Percentiles rank a stretch among this genome's conserved stretches.
Conservation (phyloP, 2,113 vertebrate species). For the Zingel zingel region DNA sequence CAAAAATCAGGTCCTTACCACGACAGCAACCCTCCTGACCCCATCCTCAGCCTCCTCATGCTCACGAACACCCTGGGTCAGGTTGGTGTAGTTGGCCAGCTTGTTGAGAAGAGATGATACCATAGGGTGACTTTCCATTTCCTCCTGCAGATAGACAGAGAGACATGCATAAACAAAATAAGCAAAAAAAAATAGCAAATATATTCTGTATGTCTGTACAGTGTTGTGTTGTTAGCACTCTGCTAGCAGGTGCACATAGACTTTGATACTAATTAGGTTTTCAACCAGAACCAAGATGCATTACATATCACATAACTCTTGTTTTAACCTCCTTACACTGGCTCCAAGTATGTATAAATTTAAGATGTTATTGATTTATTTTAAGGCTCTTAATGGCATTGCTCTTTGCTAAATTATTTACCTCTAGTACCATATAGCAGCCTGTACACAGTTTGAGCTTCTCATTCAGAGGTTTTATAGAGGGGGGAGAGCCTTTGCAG, state of each 20-base stretch:
- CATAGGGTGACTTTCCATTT: constrained; percentile 98
- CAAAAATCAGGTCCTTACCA: constrained; percentile 50
- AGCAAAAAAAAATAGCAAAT: too few species aligned
- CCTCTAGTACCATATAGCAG: background rate
- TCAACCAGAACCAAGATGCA: background rate
- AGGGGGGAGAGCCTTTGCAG: background rate
- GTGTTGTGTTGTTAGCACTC: background rate
- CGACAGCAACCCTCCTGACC: constrained; percentile 78
- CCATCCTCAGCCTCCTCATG: constrained; percentile 93
- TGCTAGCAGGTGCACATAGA: background rate
- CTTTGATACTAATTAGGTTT: background rate
- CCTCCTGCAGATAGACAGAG: constrained; percentile 83
- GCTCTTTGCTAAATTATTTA: background rate
- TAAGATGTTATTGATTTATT: background rate
- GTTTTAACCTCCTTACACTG: background rate
- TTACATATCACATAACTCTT: background rate
- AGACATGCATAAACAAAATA: background rate
- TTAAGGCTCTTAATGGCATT: background rate
- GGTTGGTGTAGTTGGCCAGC: constrained; percentile 96
- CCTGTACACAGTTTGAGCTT: background rate
- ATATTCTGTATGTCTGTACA: too few species aligned
- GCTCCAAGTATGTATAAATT: background rate
- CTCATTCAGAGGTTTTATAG: background rate
- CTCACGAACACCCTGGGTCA: constrained; percentile 94
- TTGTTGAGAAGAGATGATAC: constrained; percentile 96